phyloP scores from a whole-genome alignment of 1,140 invertebrate genomes.

The Lutraria rhynchaena region DNA sequence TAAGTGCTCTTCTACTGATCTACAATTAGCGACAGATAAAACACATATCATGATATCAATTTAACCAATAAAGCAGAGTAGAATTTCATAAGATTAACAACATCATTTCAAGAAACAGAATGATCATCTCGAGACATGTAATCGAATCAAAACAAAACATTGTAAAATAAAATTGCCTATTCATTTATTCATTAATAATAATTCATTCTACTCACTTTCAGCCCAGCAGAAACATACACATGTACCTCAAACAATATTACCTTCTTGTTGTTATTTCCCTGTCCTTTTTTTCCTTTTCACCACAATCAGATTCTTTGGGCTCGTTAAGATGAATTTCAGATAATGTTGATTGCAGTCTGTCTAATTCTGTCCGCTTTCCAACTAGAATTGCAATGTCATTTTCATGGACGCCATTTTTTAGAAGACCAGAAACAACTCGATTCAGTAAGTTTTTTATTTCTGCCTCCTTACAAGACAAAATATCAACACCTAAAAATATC shows the following conservation, averaged over 20 bases:
- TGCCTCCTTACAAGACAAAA: constrained; percentile 68
- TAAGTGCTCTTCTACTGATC: constrained; percentile 52
- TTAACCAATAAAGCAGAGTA: too few relatives aligned
- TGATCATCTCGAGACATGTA: too few relatives aligned
- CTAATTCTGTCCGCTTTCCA: constrained; percentile 66
- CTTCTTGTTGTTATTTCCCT: constrained; percentile 35
- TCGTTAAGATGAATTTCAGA: constrained; percentile 32
- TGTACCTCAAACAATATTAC: too few relatives aligned
- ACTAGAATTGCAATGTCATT: constrained; percentile 74
- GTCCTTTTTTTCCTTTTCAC: constrained; percentile 39
- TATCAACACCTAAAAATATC: constrained; percentile 61
- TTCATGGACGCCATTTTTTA: constrained; percentile 62
- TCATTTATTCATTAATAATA: too few relatives aligned
- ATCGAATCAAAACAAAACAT: too few relatives aligned
- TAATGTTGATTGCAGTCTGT: constrained; percentile 48
- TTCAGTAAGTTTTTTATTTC: constrained; percentile 64
- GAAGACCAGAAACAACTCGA: constrained; percentile 61
- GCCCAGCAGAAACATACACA: too few relatives aligned
- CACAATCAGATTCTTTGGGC: background rate
- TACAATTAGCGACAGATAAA: too few relatives aligned
- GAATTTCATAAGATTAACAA: too few relatives aligned
- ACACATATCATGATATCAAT: too few relatives aligned
- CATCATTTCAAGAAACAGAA: too few relatives aligned
- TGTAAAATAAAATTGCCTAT: too few relatives aligned
- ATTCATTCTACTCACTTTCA: too few relatives aligned